A percentile compares a stretch with the other conserved stretches of the same genome.
Conservation (phyloP, 2,888 invertebrate genomes). For the Loripinus fragilis region DNA sequence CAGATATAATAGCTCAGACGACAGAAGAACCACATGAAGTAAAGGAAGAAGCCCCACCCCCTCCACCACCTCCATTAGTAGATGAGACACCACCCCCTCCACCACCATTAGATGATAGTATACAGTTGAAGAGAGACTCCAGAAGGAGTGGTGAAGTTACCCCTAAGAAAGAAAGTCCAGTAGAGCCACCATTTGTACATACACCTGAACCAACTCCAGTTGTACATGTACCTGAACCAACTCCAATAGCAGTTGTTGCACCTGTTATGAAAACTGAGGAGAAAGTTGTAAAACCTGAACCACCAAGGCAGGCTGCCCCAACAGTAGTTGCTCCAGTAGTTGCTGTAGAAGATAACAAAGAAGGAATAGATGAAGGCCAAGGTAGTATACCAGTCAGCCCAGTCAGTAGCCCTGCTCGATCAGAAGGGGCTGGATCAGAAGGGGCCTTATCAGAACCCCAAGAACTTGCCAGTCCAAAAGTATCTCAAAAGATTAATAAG, state of each 20-base stretch:
- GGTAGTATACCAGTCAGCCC: constrained; percentile 16
- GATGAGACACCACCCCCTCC: constrained; percentile 60
- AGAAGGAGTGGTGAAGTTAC: constrained; percentile 55
- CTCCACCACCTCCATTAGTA: constrained; percentile 53
- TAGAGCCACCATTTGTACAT: constrained; percentile 29
- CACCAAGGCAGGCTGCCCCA: constrained; percentile 7
- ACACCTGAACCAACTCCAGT: constrained; percentile 30
- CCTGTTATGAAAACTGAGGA: constrained; percentile 18
- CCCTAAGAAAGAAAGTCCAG: constrained; percentile 53
- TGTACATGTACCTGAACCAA: constrained; percentile 39
- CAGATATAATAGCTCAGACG: constrained; percentile 22
- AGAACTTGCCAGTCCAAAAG: constrained; percentile 46
- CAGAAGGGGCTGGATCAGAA: constrained; percentile 38
- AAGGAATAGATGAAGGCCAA: background rate
- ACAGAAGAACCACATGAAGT: constrained; percentile 47
- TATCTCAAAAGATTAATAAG: constrained; percentile 59
- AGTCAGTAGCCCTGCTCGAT: constrained; percentile 36
- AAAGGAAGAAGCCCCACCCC: constrained; percentile 47
- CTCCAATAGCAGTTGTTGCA: constrained; percentile 33
- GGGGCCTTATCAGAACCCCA: constrained; percentile 29
- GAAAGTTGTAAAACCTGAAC: background rate
- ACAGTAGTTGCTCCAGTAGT: constrained; percentile 7
- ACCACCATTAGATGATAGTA: constrained; percentile 60
- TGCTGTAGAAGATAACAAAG: background rate
- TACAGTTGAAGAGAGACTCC: constrained; percentile 49